Conservation (phyloP, 1,140 invertebrate species). For the Brachionus asplanchnoidis region DNA sequence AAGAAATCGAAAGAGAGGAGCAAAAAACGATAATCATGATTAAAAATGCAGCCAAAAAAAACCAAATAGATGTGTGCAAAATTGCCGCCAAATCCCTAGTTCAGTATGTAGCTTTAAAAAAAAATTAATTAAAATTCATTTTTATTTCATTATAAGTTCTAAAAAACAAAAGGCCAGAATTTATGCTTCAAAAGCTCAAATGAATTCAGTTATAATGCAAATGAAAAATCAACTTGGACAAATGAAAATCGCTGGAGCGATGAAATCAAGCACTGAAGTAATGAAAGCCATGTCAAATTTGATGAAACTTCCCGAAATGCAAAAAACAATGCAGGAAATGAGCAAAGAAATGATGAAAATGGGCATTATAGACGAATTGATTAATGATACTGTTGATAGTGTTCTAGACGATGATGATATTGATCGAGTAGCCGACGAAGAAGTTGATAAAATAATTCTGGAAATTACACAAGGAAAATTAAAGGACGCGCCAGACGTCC, state of each 20-base stretch:
- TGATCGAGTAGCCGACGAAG: conserved; percentile 33
- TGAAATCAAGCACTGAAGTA: conserved; percentile 36
- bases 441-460: conserved; percentile 31
- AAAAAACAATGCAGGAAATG: conserved; percentile 39
- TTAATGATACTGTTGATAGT: conserved; percentile 29
- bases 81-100: conserved; percentile 32
- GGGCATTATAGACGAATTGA: conserved; percentile 41
- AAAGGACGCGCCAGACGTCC: not conserved
- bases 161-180: conserved; percentile 37
- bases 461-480: conserved; percentile 41
- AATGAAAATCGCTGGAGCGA: conserved; percentile 41
- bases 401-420: conserved; percentile 36
- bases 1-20: conserved; percentile 39
- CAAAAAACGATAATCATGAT: conserved; percentile 33
- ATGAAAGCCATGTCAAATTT: conserved; percentile 35
- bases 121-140: not conserved
- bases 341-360: conserved; percentile 42
- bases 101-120: conserved; percentile 22
- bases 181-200: conserved; percentile 41
- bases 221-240: conserved; percentile 41
- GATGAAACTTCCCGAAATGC: conserved; percentile 39
- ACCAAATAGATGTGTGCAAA: conserved; percentile 38
- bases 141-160: not conserved
- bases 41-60: conserved; percentile 38
- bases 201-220: conserved; percentile 41